These are phyloP conservation scores for Pagetopsis macropterus DNA, from an alignment of 2,797 vertebrate genomes.

Conservation along the genomic window DNA sequence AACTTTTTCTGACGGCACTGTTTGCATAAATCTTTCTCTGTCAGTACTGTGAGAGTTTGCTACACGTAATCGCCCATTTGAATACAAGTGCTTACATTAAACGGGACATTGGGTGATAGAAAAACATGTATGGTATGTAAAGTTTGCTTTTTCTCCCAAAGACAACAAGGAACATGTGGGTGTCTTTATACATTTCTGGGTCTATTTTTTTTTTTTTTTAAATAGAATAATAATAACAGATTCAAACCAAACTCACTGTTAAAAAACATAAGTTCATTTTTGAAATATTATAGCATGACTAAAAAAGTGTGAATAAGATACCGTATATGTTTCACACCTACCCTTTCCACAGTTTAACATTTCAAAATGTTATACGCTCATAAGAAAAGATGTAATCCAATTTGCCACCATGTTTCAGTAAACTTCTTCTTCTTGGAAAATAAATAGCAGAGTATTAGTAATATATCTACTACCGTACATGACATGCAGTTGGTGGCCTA, in stretches of 20 bases:
- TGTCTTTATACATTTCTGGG: neutral
- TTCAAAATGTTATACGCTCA: neutral
- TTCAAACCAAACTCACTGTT: slow-evolving; percentile 1
- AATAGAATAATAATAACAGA: slow-evolving; percentile 4
- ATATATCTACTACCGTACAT: neutral
- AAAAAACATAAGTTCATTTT: slow-evolving; percentile 17
- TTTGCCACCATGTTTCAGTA: neutral
- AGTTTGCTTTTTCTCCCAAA: neutral
- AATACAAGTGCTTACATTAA: slow-evolving; percentile 19
- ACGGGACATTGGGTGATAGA: slow-evolving; percentile 6
- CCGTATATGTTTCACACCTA: neutral
- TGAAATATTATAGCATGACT: slow-evolving; percentile 15
- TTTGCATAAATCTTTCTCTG: neutral
- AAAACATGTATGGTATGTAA: neutral
- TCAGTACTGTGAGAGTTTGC: slow-evolving; percentile 10
- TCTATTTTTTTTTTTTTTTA: neutral
- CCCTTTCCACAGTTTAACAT: neutral
- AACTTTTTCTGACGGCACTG: neutral
- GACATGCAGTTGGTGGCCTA: neutral
- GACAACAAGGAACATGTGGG: neutral
- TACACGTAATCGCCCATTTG: slow-evolving; percentile 19
- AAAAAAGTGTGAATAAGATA: neutral
- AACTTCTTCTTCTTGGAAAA: neutral
- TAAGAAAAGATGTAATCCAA: neutral
- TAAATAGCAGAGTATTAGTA: neutral